These are phyloP conservation scores for Acanthosepion esculentum DNA, from an alignment of 2,888 invertebrate genomes.

Conservation along the genomic window DNA sequence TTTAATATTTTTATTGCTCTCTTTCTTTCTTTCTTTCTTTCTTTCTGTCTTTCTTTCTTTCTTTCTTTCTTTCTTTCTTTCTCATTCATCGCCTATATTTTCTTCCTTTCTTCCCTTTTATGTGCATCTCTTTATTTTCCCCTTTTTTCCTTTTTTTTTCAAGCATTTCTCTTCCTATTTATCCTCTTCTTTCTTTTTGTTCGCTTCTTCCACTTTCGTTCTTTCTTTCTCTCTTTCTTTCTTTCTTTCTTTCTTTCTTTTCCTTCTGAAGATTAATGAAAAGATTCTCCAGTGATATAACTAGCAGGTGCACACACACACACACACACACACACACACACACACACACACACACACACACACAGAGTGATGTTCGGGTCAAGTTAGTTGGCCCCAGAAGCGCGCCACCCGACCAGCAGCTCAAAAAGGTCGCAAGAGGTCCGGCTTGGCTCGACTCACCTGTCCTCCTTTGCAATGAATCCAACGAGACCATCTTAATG, in stretches of 20 bases:
- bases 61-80: not conserved
- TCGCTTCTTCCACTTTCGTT: not conserved
- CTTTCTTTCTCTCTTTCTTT: not conserved
- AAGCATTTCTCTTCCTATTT: not conserved
- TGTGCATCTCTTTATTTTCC: not conserved
- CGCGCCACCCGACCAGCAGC: not conserved
- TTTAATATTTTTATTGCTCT: too few relatives aligned
- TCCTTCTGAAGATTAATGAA: not conserved
- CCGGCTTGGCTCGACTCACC: not conserved
- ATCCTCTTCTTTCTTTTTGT: not conserved
- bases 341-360: not conserved
- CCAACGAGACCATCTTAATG: not conserved
- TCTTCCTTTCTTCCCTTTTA: not conserved
- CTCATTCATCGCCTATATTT: not conserved
- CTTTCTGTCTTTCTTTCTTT: not conserved
- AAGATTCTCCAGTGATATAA: not conserved
- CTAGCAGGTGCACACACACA: not conserved
- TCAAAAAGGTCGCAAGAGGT: not conserved
- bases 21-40: not conserved
- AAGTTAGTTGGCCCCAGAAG: not conserved
- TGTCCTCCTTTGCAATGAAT: not conserved
- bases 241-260: not conserved
- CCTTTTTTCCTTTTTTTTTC: not conserved
- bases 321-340: not conserved
- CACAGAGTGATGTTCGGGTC: not conserved